phyloP scores from a whole-genome alignment of 2,888 invertebrate genomes.

The Ectobius pallidus region DNA sequence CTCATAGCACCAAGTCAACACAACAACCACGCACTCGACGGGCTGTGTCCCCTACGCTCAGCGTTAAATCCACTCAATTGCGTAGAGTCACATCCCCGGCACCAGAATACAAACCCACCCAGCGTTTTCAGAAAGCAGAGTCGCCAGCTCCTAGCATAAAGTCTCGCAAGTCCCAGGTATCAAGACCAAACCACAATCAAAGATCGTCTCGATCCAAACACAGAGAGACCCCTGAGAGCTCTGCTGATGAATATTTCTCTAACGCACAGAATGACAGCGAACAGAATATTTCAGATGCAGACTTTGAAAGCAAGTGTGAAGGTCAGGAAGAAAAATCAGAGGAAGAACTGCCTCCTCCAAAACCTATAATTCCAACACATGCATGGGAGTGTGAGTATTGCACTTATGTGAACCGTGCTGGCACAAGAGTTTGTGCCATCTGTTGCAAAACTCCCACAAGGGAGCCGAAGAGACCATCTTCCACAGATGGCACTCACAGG shows the following conservation, averaged over 20 bases:
- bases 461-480: constrained; percentile 49
- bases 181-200: constrained; percentile 46
- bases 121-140: constrained; percentile 62
- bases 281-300: constrained; percentile 44
- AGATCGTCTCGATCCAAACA: constrained; percentile 22
- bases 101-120: constrained; percentile 51
- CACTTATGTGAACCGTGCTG: constrained; percentile 83
- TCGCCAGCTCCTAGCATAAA: constrained; percentile 73
- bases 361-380: constrained; percentile 55
- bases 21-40: constrained; percentile 43
- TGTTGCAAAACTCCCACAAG: constrained; percentile 77
- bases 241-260: constrained; percentile 26
- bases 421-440: constrained; percentile 78
- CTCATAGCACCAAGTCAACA: constrained; percentile 48
- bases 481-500: constrained; percentile 1
- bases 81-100: constrained; percentile 53
- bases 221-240: constrained; percentile 31
- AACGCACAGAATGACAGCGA: constrained; percentile 42
- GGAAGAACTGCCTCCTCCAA: constrained; percentile 57
- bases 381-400: constrained; percentile 91
- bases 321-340: constrained; percentile 46
- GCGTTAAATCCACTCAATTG: constrained; percentile 33
- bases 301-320: constrained; percentile 38
- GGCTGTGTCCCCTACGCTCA: constrained; percentile 35
- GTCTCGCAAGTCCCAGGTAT: constrained; percentile 70